Evolutionary conservation across 2,113 vertebrate species (phyloP), one percentile per base, ranked within the genome.

Genomic region (Cnemophilus loriae): DNA sequence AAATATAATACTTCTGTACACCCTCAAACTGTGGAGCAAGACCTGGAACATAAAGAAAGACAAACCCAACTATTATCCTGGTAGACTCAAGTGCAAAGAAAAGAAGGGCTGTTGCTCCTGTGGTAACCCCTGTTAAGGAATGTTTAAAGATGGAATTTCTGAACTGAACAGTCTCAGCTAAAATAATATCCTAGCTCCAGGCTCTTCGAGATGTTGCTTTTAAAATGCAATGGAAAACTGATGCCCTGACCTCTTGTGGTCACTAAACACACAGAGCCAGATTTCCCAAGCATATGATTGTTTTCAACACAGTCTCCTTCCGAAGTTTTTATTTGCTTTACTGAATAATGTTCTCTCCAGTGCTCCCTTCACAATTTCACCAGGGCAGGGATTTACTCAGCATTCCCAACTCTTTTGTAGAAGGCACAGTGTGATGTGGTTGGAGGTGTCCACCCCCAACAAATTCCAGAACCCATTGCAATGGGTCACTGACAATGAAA

Each of bases 241-340:
- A 73, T 71, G 69, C 84, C 92, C 95, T 94, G 95, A 96, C 95
- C 95, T 96, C 90, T 96, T 93, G 95, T 95, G 95, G 95, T 93
- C 95, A 95, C 86, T 90, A 71, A 89, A 89, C 76, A 87, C 52
- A 87, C 49, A 69, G 52, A 89, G 76, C 76, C 79, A 86, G 90
- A n/a, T 92, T 92, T 95, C 82, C 79, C 83, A 78, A 92, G 73
- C 92, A 61, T 84, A 46, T 52, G 79, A 88, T 42, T 79, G 49
- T 84, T 89, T 93, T 73, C 90, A 93, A 15, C 56, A 68, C n/a
- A 17, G 20, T 11, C 65, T 90, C 64, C 52, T 87, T 67, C 47
- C 1, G 9, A 71, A 74, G n/a, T 41, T 86, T 71, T 56, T 76
- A 35, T 91, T 91, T 89, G 21, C 22, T 89, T 92, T 90, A 14